A percentile compares a stretch with the other conserved stretches of the same genome.
Conservation (phyloP, 2,888 invertebrate genomes). For the Griposia aprilina region DNA sequence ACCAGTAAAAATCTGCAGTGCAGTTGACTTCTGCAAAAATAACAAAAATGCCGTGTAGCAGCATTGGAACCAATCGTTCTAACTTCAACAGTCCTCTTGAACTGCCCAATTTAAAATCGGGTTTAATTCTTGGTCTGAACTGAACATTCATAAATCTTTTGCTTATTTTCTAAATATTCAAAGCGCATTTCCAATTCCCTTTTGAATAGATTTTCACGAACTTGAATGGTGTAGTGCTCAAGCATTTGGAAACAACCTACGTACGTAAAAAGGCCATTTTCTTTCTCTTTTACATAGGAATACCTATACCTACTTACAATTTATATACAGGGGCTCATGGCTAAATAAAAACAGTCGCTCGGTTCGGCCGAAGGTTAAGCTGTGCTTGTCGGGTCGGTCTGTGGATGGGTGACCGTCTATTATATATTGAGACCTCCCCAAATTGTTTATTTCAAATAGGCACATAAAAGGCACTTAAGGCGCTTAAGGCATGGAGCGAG, state of each 20-base stretch:
- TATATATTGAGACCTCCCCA: background rate
- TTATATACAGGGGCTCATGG: background rate
- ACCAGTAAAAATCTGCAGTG: background rate
- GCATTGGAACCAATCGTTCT: slow-evolving; percentile 11
- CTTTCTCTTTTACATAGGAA: background rate
- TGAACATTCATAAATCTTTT: slow-evolving; percentile 2
- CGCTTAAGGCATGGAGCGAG: too few relatives aligned
- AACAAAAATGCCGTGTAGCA: too few relatives aligned
- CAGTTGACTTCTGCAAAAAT: background rate
- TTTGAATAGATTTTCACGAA: background rate
- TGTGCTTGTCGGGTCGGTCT: background rate
- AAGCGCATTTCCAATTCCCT: background rate
- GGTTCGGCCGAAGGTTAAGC: background rate
- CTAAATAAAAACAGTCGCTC: background rate
- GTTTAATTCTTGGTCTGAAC: background rate
- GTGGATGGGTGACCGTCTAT: background rate
- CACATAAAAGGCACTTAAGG: too few relatives aligned
- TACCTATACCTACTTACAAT: background rate
- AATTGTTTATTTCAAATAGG: too few relatives aligned
- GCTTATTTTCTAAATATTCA: slow-evolving; percentile 9
- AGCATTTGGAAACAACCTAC: background rate
- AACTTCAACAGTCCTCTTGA: slow-evolving; percentile 3
- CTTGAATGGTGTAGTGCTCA: background rate
- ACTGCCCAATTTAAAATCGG: background rate
- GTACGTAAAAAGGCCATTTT: background rate